These are phyloP conservation scores for Amphibalanus amphitrite DNA, from an alignment of 1,140 invertebrate genomes.

Conservation along the genomic window DNA sequence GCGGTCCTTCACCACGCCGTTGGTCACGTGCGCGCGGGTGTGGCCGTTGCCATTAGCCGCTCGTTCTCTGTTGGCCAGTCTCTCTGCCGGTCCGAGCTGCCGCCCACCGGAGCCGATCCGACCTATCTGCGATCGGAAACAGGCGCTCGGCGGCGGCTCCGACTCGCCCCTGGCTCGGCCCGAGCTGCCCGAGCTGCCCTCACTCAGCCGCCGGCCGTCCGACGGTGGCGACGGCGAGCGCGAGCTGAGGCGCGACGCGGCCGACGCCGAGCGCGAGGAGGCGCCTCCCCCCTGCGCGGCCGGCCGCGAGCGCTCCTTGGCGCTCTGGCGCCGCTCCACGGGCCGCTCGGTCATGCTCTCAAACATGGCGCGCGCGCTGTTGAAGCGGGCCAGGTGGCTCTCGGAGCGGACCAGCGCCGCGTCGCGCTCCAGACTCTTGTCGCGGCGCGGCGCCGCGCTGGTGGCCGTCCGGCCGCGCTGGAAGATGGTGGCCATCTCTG, in stretches of 20 bases:
- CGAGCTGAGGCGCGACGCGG: neutral
- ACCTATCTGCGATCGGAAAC: neutral
- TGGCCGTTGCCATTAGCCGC: neutral
- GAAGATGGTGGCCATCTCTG: constrained; percentile 77
- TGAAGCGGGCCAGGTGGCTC: constrained; percentile 74
- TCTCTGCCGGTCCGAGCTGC: neutral
- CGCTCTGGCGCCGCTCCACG: neutral
- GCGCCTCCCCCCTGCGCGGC: too few species aligned
- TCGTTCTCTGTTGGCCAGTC: neutral
- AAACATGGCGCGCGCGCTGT: constrained; percentile 78
- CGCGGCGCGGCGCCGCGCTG: constrained; percentile 11
- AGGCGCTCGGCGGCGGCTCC: neutral
- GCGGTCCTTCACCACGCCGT: neutral
- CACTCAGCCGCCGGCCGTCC: neutral
- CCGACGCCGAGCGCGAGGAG: neutral
- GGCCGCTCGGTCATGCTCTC: constrained; percentile 59
- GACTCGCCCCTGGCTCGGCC: neutral
- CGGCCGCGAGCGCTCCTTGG: neutral
- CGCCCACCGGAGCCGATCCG: too few species aligned
- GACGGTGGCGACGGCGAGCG: neutral
- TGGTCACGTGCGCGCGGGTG: neutral
- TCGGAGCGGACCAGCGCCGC: constrained; percentile 64
- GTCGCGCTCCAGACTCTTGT: constrained; percentile 32
- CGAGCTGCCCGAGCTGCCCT: neutral
- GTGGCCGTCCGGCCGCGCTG: constrained; percentile 29